Evolutionary conservation across 2,797 vertebrate species (phyloP), one percentile per base, ranked within the genome.

Genomic region (Sphenodon punctatus): DNA sequence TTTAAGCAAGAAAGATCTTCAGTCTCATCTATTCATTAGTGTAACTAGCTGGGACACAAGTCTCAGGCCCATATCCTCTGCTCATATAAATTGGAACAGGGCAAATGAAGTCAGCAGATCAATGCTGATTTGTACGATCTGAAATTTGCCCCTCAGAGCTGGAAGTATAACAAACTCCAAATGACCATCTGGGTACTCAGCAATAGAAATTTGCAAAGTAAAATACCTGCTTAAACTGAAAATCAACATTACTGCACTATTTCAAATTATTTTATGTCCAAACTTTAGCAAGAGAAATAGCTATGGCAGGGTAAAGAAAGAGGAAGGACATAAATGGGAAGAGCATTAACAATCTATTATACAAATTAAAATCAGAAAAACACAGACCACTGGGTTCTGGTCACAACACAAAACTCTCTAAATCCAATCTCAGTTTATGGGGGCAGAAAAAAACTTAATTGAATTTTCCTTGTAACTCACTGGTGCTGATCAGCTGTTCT

Each of bases 221-320:
- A 58, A 41, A 4, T 0, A 0, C 9, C 34, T 39, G n/a, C 46
- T 51, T 48, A 25, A 63, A 32, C 20, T 22, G 0, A 0, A 63
- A 65, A 17, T 7, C 17, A 7, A n/a, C 4, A 34, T 13, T 19
- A 27, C 27, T 27, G 30, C 49, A 53, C 15, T 30, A 7, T 53
- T 30, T 30, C 27, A 53, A n/a, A 53, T n/a, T n/a, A n/a, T n/a
- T n/a, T 53, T 30, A 53, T 8, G 30, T 27, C 15, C 8, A 19
- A 53, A n/a, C n/a, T 17, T 30, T 30, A 10, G 8, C 42, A 10
- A 53, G 53, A 27, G 51, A 16, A 51, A 30, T 10, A 17, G 15
- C 27, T 53, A 53, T 15, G 9, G 16, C 53, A 53, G 49, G 30
- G 15, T 27, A 27, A 51, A 51, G 48, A 27, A 51, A 16, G 3